phyloP scores from a whole-genome alignment of 2,888 invertebrate species.

The Argyra leucocephala region DNA sequence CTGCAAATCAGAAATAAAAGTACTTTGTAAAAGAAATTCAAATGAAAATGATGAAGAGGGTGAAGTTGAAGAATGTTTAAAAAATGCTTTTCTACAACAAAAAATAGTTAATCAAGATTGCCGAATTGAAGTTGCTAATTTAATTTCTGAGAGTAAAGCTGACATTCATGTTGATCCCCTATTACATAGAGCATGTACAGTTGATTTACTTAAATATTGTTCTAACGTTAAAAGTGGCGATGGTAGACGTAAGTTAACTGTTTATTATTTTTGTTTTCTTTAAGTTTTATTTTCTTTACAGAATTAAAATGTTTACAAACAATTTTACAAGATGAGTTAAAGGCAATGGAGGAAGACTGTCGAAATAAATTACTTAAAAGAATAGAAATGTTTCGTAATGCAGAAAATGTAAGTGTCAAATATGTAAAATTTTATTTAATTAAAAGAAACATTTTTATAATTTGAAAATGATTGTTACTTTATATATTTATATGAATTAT shows the following conservation, averaged over 20 bases:
- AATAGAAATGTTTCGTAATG: constrained; percentile 84
- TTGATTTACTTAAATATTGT: constrained; percentile 74
- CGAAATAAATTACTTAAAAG: constrained; percentile 68
- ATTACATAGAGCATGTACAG: constrained; percentile 75
- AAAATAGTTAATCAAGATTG: constrained; percentile 67
- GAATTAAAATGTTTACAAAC: constrained; percentile 69
- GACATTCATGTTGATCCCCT: constrained; percentile 94
- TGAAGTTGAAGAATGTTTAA: constrained; percentile 79
- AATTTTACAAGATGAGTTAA: constrained; percentile 56
- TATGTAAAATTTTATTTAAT: not conserved
- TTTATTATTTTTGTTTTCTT: not conserved
- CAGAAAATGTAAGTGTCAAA: constrained; percentile 62
- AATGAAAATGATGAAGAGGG: constrained; percentile 39
- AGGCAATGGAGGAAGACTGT: constrained; percentile 67
- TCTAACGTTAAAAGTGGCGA: constrained; percentile 74
- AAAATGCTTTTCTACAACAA: constrained; percentile 65
- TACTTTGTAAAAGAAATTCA: constrained; percentile 47
- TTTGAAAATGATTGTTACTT: too few relatives aligned
- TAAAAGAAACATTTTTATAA: not conserved
- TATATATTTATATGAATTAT: too few relatives aligned
- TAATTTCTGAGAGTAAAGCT: constrained; percentile 80
- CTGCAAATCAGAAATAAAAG: constrained; percentile 64
- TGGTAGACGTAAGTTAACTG: constrained; percentile 67
- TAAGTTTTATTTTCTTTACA: constrained; percentile 40
- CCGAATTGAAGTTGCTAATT: constrained; percentile 72